Evolutionary conservation across 2,797 vertebrate genomes (phyloP).

Genomic region (Esox lucius): DNA sequence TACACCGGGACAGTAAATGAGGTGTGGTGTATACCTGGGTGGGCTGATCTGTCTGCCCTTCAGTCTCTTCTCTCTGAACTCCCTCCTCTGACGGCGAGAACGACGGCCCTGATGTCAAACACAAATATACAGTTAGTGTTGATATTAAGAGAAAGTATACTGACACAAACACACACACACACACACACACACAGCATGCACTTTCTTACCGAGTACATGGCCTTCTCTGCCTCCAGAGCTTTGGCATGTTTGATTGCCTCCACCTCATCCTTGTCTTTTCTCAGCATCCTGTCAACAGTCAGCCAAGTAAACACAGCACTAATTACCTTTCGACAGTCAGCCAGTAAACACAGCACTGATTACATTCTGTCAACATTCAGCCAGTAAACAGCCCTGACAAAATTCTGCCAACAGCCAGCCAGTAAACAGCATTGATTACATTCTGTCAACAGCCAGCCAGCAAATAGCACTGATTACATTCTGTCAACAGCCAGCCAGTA

Average conservation of each 20-base stretch:
- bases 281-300: conserved; percentile 82
- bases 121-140: background rate
- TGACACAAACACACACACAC: background rate
- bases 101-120: conserved; percentile 82
- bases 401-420: background rate
- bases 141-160: background rate
- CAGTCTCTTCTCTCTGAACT: conserved; percentile 94
- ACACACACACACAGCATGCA: background rate
- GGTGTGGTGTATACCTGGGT: conserved; percentile 79
- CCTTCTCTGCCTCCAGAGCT: conserved; percentile 95
- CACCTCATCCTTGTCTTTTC: conserved; percentile 96
- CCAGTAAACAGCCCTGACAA: background rate
- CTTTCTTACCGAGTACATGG: conserved; percentile 99
- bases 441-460: background rate
- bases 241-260: conserved; percentile 98
- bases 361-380: background rate
- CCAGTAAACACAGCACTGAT: background rate
- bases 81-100: conserved; percentile 91
- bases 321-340: background rate
- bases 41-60: conserved; percentile 97
- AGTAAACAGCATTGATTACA: background rate
- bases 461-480: background rate
- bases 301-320: background rate
- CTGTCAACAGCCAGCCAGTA: background rate
- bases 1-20: background rate